Base-by-base conservation (phyloP, 2,888 invertebrate genomes). In the Eupithecia insigniata region DNA sequence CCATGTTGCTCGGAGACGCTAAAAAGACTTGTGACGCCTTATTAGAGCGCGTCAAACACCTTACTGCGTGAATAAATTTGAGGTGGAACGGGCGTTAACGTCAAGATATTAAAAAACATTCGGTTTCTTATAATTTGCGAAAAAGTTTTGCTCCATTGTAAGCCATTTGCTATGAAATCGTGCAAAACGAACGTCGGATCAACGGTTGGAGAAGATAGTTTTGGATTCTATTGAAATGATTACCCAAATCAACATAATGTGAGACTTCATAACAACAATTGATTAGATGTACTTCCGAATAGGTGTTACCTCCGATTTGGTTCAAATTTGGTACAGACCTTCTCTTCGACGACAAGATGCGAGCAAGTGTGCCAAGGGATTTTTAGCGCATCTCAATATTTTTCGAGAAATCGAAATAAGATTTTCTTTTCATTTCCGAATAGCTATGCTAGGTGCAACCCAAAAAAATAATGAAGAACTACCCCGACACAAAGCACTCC, bases 21-120 rank as follows among this genome's bases (percentile, higher is more conserved):
- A 98, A 98, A 95, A 97, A 98, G 89, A 98, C 97, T 10, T 98
- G 98, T 87, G 98, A 98, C 87, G 96, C 96, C 16, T 95, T 98
- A 18, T 95, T 98, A 66, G 93, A 94, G 32, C 96, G 96, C 85
- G 96, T 97, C 74, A 94, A 94, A 78, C 84, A 91, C 78, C 88
- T 94, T 16, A 81, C 84, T 34, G 86, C 81, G 64, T 92, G 68
- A 66, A 62, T 46, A 30, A 58, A 26, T 18, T 28, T 28, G 16
- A 14, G 51, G 18, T 22, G 10, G 22, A 22, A 12, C 0, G 10
- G 10, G 22, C 6, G 3, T 18, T 43, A n/a, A 7, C 46, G 46
- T n/a, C n/a, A 22, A 2, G 51, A 51, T 12, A 46, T 46, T 22
- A 0, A 51, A 51, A 10, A 51, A 22, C 2, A 7, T 46, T 7